Evolutionary conservation across 2,113 vertebrate genomes (phyloP), one percentile per base, ranked within the genome.

Genomic region (Petrocephalus zakoni): DNA sequence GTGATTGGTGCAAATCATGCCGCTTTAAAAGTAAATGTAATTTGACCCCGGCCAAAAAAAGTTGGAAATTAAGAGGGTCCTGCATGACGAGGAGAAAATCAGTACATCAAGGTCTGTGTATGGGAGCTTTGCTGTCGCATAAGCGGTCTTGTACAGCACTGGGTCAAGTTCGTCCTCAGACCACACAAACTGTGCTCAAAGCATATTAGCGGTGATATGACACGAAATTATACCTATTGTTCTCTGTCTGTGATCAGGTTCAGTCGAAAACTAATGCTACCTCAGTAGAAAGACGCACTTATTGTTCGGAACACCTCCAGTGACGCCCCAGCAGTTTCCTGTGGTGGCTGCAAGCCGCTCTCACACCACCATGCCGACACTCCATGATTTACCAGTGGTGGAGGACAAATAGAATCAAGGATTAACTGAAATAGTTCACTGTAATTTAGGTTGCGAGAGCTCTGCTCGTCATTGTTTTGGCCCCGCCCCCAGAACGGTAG

Each of bases 151-250:
- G 21, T 21, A n/a, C 17, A 0, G 81, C 81, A n/a, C 81, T 25
- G 19, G 81, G 13, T 83, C 2, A n/a, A 53, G 84, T 56, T 86
- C 15, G 29, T 56, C 84, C 84, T 86, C 84, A 86, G 84, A 86
- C 84, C 84, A 55, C 84, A 3, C 84, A 86, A 86, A 86, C 84
- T 91, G 90, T 90, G 88, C 84, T 91, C 88, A 72, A 56, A 37
- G 55, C 68, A 42, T 56, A 29, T n/a, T 83, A 89, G 49, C 81
- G 7, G 4, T 78, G 72, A 42, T 87, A 10, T 87, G 72, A 90
- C 22, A 87, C 87, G 29, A 89, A 82, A 58, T 72, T 25, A 56
- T 87, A 88, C 88, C 89, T 89, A 53, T 90, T 25, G 47, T 29
- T 88, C 17, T 53, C 29, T 34, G 19, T 47, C 78, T 83, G 34